Evolutionary conservation across 2,888 invertebrate species (phyloP), one percentile per base, ranked within the genome.

Genomic region (Nephrotoma flavescens): DNA sequence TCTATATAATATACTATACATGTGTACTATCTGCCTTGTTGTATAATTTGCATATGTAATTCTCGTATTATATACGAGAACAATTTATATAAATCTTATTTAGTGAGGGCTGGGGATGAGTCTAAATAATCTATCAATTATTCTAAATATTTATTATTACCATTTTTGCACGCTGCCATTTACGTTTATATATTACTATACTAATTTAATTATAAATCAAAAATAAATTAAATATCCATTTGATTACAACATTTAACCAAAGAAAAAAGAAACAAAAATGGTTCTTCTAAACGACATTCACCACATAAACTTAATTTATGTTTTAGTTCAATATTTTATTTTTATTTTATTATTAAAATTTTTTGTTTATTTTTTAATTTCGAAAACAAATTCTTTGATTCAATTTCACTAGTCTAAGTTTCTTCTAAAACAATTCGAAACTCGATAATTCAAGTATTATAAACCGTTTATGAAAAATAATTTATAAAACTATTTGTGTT

Each of bases 161-260:
- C 44, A 86, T 86, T 47, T 52, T 87, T 87, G 87, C 87, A 87
- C 87, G 87, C 87, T 87, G 87, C 87, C 57, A 52, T 52, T 31
- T 31, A 15, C 15, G 31, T 71, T 71, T 71, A 71, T 71, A 9
- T 31, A 31, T 71, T 9, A 71, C 31, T 31, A 71, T n/a, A n/a
- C n/a, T n/a, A 71, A 19, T 71, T 31, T 71, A 31, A 31, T 31
- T 31, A 31, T 71, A 71, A 9, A 31, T 71, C 9, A n/a, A 71
- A 31, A 71, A n/a, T 84, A 44, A 44, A 9, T 71, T 19, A 31
- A 31, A 45, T 85, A 71, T 71, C 47, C 45, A 86, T 15, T 71
- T 19, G 42, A 15, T 3, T 31, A 52, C 42, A 83, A 71, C 57
- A 71, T 42, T 86, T 42, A 42, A 57, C 45, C 42, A 44, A 85